Percentiles rank a stretch among this genome's conserved stretches.
These are phyloP conservation scores for Lonchura striata DNA, from an alignment of 2,113 vertebrate species.

Conservation along the genomic window DNA sequence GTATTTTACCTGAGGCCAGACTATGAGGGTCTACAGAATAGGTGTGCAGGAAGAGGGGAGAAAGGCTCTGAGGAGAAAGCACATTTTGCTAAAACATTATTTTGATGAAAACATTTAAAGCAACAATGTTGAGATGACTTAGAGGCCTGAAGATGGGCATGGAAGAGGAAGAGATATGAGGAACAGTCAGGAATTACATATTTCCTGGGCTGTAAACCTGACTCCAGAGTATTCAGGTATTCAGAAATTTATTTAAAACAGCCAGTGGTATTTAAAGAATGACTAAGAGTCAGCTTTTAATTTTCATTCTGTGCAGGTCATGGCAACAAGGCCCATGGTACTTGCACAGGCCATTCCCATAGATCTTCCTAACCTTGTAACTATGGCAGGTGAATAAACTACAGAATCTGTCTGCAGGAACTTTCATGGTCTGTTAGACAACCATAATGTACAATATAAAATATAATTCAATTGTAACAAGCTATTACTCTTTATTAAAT, in stretches of 20 bases:
- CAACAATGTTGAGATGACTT: not conserved
- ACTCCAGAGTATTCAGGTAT: not conserved
- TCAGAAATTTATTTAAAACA: not conserved
- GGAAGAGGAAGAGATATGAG: not conserved
- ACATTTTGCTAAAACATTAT: not conserved
- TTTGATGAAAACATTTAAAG: not conserved
- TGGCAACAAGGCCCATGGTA: not conserved
- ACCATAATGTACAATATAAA: slow-evolving; percentile 58
- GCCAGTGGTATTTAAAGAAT: not conserved
- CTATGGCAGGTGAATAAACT: slow-evolving; percentile 39
- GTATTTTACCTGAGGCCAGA: not conserved
- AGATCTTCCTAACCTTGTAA: slow-evolving; percentile 26
- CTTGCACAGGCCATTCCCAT: slow-evolving; percentile 37
- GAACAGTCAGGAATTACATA: not conserved
- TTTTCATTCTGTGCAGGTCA: slow-evolving; percentile 12
- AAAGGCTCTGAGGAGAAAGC: not conserved
- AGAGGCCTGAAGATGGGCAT: not conserved
- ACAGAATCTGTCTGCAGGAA: not conserved
- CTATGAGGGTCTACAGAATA: not conserved
- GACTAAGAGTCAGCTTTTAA: not conserved
- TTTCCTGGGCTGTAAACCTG: not conserved
- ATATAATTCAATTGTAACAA: not conserved
- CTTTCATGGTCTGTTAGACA: slow-evolving; percentile 57
- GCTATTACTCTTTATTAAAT: slow-evolving; percentile 11
- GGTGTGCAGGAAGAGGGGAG: not conserved